phyloP scores from a whole-genome alignment of 2,113 vertebrate species.

The Rhabdomys dilectus region DNA sequence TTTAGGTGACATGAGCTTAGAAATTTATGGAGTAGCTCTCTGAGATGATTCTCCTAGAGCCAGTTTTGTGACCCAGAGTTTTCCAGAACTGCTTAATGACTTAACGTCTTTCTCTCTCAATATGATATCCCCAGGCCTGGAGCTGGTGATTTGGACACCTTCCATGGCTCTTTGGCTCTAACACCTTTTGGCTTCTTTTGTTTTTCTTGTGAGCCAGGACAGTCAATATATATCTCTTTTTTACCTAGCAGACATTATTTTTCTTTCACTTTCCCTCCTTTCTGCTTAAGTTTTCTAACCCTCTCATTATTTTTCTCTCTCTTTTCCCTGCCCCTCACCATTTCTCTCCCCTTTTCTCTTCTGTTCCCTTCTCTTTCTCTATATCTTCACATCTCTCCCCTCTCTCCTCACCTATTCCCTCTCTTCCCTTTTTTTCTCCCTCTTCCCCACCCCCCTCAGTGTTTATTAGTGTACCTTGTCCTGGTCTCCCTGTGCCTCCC shows the following conservation, averaged over 20 bases:
- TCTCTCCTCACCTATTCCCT: background rate
- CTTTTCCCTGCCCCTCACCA: no score
- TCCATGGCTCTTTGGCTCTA: background rate
- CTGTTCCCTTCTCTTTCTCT: no score
- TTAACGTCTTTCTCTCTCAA: background rate
- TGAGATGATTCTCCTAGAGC: background rate
- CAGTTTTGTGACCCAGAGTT: background rate
- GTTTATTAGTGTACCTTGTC: no score
- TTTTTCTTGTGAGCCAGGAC: background rate
- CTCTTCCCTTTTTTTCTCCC: no score
- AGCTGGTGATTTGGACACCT: no score
- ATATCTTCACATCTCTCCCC: background rate
- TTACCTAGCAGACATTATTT: background rate
- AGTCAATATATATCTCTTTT: no score
- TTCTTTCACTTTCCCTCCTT: background rate
- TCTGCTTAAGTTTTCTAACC: background rate
- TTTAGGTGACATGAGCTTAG: background rate
- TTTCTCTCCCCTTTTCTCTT: background rate
- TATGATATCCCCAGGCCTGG: rapidly evolving
- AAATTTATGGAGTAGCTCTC: background rate
- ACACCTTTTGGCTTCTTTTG: background rate
- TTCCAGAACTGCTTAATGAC: background rate
- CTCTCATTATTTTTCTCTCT: background rate
- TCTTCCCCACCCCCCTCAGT: background rate
- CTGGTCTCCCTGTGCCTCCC: background rate